Percentiles rank a stretch among this genome's conserved stretches.
phyloP scores from a whole-genome alignment of 2,888 invertebrate species.

The Temnothorax rugatulus region DNA sequence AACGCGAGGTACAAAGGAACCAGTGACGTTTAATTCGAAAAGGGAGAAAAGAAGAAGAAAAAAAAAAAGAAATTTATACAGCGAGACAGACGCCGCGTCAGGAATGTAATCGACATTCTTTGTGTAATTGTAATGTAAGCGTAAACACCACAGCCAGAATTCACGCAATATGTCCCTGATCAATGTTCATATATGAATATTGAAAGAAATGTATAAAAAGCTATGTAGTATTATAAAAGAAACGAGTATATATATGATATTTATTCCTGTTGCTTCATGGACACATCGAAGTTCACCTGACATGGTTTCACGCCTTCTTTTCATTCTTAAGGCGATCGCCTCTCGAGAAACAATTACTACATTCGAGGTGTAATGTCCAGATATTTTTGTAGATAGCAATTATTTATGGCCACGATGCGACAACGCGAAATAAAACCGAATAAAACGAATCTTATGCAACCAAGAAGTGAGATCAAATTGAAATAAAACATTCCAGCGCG shows the following conservation, averaged over 20 bases:
- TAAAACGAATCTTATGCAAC: constrained; percentile 11
- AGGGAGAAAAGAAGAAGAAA: constrained; percentile 14
- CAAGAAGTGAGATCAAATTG: not conserved
- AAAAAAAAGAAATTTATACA: constrained; percentile 48
- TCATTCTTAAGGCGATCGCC: not conserved
- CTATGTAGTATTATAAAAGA: constrained; percentile 45
- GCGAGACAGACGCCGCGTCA: not conserved
- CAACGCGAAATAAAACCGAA: not conserved
- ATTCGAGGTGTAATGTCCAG: not conserved
- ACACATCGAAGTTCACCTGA: constrained; percentile 18
- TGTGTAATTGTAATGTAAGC: constrained; percentile 44
- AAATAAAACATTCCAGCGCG: not conserved
- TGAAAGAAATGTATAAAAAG: constrained; percentile 47
- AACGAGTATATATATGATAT: constrained; percentile 23
- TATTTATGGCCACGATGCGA: not conserved
- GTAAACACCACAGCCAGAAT: constrained; percentile 41
- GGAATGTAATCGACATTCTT: constrained; percentile 42
- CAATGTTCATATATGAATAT: constrained; percentile 41
- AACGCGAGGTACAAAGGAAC: constrained; percentile 40
- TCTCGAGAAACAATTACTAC: not conserved
- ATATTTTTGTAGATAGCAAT: constrained; percentile 10
- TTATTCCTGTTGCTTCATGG: constrained; percentile 25
- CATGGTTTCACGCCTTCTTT: not conserved
- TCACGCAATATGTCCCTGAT: constrained; percentile 33
- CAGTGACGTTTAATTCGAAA: constrained; percentile 24